phyloP scores from a whole-genome alignment of 1,140 invertebrate genomes.

The Conus betulinus region DNA sequence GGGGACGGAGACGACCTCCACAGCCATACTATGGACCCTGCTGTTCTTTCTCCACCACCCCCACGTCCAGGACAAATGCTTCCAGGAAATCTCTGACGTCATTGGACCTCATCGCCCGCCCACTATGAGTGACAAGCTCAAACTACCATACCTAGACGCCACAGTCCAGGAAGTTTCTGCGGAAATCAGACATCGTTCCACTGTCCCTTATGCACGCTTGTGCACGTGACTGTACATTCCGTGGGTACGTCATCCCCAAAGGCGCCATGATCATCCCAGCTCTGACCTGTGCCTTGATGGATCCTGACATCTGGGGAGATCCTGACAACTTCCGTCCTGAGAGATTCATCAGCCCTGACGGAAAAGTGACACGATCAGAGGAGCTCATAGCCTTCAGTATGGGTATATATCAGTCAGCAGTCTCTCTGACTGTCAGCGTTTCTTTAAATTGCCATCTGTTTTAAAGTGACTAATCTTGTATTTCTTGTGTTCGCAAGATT shows the following conservation, averaged over 20 bases:
- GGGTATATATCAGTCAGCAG: conserved; percentile 76
- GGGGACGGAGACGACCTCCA: conserved; percentile 91
- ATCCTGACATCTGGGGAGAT: conserved; percentile 80
- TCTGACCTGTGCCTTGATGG: conserved; percentile 54
- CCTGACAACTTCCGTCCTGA: conserved; percentile 74
- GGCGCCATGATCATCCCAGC: conserved; percentile 57
- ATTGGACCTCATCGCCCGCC: conserved; percentile 24
- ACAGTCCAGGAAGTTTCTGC: conserved; percentile 46
- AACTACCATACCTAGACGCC: conserved; percentile 44
- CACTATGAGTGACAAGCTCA: conserved; percentile 22
- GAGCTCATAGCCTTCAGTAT: no score
- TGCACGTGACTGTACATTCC: conserved; percentile 46
- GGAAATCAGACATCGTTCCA: conserved; percentile 52
- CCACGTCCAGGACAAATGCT: conserved; percentile 85
- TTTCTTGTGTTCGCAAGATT: no score
- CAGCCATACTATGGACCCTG: conserved; percentile 91
- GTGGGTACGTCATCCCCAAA: conserved; percentile 64
- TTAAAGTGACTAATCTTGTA: no score
- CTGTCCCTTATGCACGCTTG: conserved; percentile 53
- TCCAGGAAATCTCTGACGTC: conserved; percentile 86
- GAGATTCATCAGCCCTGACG: no score
- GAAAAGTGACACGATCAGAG: no score
- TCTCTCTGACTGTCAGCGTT: conserved; percentile 73
- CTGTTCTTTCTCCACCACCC: conserved; percentile 86
- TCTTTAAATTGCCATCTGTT: neutral